Conservation (phyloP, 2,888 invertebrate genomes). For the Cerastoderma edule region DNA sequence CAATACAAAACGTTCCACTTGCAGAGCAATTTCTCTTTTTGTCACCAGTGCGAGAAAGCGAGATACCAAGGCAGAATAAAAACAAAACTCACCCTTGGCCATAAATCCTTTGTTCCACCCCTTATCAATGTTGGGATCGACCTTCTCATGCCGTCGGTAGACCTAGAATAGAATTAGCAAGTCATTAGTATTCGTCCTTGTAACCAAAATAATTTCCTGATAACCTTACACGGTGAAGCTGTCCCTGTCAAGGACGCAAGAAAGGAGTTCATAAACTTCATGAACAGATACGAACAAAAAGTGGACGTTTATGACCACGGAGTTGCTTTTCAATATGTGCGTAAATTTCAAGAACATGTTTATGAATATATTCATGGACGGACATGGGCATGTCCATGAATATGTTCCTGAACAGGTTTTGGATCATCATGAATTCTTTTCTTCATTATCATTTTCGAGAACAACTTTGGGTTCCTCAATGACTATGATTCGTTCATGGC, state of each 20-base stretch:
- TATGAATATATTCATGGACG: too few species aligned
- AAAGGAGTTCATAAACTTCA: not conserved
- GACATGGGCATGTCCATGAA: too few species aligned
- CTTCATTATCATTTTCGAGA: too few species aligned
- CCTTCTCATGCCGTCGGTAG: constrained; percentile 17
- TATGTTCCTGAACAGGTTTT: too few species aligned
- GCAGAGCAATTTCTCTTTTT: not conserved
- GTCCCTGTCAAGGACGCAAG: not conserved
- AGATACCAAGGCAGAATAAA: not conserved
- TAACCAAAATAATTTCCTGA: not conserved
- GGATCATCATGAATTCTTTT: too few species aligned
- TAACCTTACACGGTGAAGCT: not conserved
- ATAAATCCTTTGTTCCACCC: constrained; percentile 18
- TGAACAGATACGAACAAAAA: not conserved
- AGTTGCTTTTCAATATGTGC: not conserved
- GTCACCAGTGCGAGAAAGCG: not conserved
- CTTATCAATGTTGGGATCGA: constrained; percentile 4
- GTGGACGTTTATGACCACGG: not conserved
- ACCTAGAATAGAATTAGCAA: constrained; percentile 16
- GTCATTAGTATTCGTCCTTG: not conserved
- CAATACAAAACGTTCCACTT: not conserved
- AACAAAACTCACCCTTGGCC: constrained; percentile 47
- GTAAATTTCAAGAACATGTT: not conserved
- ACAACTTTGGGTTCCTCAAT: too few species aligned
- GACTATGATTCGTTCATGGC: too few species aligned